A percentile compares a stretch with the other conserved stretches of the same genome.
phyloP scores from a whole-genome alignment of 2,113 vertebrate genomes.

The Neogobius melanostomus region DNA sequence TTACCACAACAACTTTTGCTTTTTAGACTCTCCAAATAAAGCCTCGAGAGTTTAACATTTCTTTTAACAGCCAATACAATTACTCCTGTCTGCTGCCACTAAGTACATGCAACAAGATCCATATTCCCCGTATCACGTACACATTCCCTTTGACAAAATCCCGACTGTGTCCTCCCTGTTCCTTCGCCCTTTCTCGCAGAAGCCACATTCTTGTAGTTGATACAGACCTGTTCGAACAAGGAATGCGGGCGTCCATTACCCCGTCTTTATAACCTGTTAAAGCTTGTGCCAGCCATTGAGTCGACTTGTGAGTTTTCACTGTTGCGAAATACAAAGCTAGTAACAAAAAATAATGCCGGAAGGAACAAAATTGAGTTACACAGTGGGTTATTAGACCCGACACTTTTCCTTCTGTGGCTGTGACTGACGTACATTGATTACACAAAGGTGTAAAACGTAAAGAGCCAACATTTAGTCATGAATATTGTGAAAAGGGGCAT shows the following conservation, averaged over 20 bases:
- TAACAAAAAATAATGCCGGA: background rate
- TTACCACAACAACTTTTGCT: no score
- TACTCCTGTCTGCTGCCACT: no score
- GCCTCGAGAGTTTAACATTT: no score
- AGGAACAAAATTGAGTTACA: background rate
- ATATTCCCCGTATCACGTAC: background rate
- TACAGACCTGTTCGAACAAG: background rate
- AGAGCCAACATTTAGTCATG: no score
- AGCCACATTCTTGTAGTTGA: background rate
- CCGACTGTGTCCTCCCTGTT: background rate
- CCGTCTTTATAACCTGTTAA: background rate
- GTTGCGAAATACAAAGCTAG: background rate
- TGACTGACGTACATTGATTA: no score
- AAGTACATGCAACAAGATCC: no score
- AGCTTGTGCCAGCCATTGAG: background rate
- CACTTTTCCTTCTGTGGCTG: no score
- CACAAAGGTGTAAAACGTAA: no score
- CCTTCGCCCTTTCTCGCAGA: background rate
- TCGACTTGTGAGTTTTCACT: background rate
- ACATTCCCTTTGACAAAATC: background rate
- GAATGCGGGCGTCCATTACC: background rate
- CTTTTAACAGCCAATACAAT: no score
- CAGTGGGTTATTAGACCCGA: no score
- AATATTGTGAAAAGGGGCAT: no score
- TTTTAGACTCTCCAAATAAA: no score